phyloP scores from a whole-genome alignment of 2,113 vertebrate genomes.

The Megaptera novaeangliae region DNA sequence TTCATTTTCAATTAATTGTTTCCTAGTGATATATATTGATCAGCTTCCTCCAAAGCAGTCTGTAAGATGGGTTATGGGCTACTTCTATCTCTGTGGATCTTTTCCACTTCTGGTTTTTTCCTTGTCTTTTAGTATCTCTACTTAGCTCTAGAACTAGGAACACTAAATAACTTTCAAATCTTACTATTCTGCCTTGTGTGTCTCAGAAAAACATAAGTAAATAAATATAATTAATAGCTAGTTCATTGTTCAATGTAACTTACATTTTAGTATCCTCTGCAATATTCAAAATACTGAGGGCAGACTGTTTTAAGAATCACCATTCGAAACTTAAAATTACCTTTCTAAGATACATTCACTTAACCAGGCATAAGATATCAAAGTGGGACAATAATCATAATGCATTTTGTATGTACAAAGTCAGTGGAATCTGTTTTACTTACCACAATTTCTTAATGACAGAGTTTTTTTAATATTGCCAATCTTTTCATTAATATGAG shows the following conservation, averaged over 20 bases:
- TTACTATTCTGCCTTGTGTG: background rate
- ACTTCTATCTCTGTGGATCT: background rate
- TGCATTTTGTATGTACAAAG: background rate
- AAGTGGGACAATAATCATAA: constrained; percentile 4
- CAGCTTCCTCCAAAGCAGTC: background rate
- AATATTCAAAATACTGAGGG: background rate
- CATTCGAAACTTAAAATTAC: constrained; percentile 23
- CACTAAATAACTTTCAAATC: background rate
- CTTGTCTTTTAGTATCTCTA: background rate
- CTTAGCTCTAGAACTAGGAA: background rate
- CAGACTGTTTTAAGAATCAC: background rate
- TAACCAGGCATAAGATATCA: background rate
- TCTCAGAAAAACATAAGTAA: background rate
- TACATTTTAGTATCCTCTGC: background rate
- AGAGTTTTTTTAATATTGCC: constrained; percentile 76
- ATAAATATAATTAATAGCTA: background rate
- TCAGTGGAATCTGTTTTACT: constrained; percentile 37
- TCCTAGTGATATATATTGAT: background rate
- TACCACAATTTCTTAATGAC: constrained; percentile 79
- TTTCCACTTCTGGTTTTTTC: background rate
- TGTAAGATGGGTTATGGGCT: background rate
- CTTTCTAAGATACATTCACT: background rate
- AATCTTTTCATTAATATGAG: constrained; percentile 78
- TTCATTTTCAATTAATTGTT: background rate
- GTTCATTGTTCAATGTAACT: background rate